phyloP scores from a whole-genome alignment of 1,140 invertebrate species.

The Alviniconcha marisindica region DNA sequence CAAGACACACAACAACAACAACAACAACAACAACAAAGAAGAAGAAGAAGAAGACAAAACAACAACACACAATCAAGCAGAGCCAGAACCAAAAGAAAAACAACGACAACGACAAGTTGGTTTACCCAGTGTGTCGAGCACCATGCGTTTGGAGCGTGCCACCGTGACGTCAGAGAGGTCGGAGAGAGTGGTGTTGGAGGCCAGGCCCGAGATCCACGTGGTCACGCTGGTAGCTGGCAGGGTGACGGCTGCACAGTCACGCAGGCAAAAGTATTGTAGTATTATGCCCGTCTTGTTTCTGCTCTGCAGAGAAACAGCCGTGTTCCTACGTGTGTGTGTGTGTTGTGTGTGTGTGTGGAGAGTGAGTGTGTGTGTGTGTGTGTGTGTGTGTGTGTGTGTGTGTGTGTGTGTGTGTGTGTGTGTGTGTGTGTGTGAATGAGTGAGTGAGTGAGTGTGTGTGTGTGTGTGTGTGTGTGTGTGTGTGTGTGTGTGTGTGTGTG shows the following conservation, averaged over 20 bases:
- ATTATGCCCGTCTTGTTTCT: too few species aligned
- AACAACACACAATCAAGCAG: too few species aligned
- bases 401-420: conserved; percentile 51
- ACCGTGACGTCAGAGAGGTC: conserved; percentile 54
- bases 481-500: conserved; percentile 52
- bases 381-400: conserved; percentile 33
- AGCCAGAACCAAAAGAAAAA: too few species aligned
- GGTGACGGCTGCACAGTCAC: not conserved
- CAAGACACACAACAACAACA: too few species aligned
- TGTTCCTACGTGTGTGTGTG: not conserved
- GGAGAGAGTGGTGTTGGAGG: conserved; percentile 47
- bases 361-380: conserved; percentile 21
- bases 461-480: conserved; percentile 53
- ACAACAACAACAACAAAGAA: too few species aligned
- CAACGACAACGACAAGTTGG: too few species aligned
- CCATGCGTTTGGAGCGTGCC: conserved; percentile 63
- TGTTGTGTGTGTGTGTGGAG: not conserved
- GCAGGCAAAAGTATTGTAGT: too few species aligned
- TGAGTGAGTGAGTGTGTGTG: conserved; percentile 52
- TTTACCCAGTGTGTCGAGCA: conserved; percentile 61
- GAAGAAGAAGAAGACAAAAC: too few species aligned
- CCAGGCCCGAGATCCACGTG: conserved; percentile 49
- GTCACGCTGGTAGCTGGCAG: conserved; percentile 46
- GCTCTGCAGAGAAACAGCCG: too few species aligned
- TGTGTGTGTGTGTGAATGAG: conserved; percentile 50